phyloP scores from a whole-genome alignment of 1,140 invertebrate genomes.

The Gryllus bimaculatus region DNA sequence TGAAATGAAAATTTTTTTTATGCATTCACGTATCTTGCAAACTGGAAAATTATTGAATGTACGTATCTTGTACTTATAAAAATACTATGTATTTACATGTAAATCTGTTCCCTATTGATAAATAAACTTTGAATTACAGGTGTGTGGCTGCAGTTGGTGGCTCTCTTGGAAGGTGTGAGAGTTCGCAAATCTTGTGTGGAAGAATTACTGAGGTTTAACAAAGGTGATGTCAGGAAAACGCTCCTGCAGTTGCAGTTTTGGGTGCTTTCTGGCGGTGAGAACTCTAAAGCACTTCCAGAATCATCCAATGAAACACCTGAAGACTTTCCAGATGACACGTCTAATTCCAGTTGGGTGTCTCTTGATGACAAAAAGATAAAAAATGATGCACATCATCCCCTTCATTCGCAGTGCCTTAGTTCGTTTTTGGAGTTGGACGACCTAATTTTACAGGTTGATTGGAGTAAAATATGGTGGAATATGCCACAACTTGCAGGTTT shows the following conservation, averaged over 20 bases:
- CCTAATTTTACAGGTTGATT: not conserved
- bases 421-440: not conserved
- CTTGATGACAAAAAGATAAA: not conserved
- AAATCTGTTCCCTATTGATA: no score
- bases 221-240: slow-evolving; percentile 58
- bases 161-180: slow-evolving; percentile 25
- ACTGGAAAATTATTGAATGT: no score
- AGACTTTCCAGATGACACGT: not conserved
- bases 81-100: no score
- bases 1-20: no score
- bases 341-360: not conserved
- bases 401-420: not conserved
- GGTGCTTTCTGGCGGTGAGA: slow-evolving; percentile 36
- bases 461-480: not conserved
- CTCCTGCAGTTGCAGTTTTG: slow-evolving; percentile 61
- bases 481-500: not conserved
- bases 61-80: no score
- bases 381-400: not conserved
- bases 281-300: not conserved
- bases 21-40: no score
- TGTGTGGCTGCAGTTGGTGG: slow-evolving; percentile 27
- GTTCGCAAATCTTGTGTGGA: slow-evolving; percentile 20
- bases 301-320: not conserved
- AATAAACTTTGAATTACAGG: slow-evolving; percentile 27
- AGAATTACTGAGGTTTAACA: slow-evolving; percentile 26